Percentiles rank a stretch among this genome's conserved stretches.
Conservation (phyloP, 2,113 vertebrate species). For the Aleadryas rufinucha region DNA sequence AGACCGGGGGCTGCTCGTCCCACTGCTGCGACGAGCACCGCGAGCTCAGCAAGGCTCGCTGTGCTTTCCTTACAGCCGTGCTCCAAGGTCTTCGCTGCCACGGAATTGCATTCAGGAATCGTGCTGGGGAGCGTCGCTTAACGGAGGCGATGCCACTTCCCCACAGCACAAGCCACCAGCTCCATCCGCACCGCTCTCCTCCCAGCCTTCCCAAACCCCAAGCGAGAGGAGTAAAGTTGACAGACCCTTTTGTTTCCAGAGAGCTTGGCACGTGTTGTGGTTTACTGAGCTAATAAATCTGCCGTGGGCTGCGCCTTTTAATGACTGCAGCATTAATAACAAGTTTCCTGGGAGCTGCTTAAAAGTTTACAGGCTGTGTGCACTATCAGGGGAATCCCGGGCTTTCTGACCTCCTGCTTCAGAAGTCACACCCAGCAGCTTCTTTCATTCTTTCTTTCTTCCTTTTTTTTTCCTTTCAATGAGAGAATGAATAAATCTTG, state of each 20-base stretch:
- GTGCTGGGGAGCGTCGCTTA: neutral
- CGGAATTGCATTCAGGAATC: neutral
- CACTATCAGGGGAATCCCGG: neutral
- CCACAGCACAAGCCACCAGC: neutral
- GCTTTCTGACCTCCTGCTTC: neutral
- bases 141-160: neutral
- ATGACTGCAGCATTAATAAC: constrained; percentile 44
- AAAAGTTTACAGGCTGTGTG: constrained; percentile 44
- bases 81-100: neutral
- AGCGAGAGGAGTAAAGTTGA: neutral
- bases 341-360: constrained; percentile 47
- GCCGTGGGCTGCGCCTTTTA: neutral
- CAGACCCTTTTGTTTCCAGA: constrained; percentile 36
- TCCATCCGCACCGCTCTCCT: neutral
- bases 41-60: neutral
- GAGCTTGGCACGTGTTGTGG: constrained; percentile 32
- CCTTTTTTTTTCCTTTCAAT: rapidly evolving
- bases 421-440: neutral
- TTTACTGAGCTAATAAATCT: constrained; percentile 26
- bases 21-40: neutral
- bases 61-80: neutral
- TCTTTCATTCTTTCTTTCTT: neutral
- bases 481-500: neutral
- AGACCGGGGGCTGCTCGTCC: neutral
- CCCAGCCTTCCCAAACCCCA: neutral